Conservation (phyloP, 2,888 invertebrate species). For the Philaethria dido region DNA sequence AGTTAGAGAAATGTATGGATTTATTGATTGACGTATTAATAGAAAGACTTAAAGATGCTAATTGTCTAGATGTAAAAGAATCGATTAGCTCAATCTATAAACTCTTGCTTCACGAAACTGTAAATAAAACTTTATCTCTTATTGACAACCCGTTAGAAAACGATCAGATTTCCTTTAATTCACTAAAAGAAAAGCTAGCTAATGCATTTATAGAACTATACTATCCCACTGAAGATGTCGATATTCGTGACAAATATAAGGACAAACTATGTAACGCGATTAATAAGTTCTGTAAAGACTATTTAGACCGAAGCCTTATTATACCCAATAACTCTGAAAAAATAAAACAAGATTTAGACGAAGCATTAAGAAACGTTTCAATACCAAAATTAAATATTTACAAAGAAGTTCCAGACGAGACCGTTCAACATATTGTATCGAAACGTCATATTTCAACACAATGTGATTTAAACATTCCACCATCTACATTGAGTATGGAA, state of each 20-base stretch:
- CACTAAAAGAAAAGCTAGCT: constrained; percentile 60
- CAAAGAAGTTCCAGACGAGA: constrained; percentile 50
- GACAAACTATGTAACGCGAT: constrained; percentile 56
- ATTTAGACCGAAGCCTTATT: constrained; percentile 53
- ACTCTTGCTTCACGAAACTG: constrained; percentile 55
- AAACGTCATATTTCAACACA: constrained; percentile 13
- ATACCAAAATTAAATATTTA: constrained; percentile 55
- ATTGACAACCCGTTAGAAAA: constrained; percentile 47
- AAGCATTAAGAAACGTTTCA: constrained; percentile 55
- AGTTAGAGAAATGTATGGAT: constrained; percentile 45
- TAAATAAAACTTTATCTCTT: constrained; percentile 56
- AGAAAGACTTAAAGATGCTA: constrained; percentile 49
- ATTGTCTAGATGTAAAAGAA: constrained; percentile 48
- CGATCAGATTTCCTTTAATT: constrained; percentile 55
- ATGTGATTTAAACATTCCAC: constrained; percentile 8
- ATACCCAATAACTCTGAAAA: constrained; percentile 50
- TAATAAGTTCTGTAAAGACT: constrained; percentile 57
- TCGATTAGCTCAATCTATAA: constrained; percentile 48
- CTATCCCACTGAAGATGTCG: constrained; percentile 50
- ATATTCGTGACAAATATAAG: constrained; percentile 49
- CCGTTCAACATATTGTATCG: background rate
- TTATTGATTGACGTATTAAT: constrained; percentile 50
- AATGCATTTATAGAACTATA: constrained; percentile 65
- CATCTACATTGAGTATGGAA: constrained; percentile 22
- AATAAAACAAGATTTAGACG: constrained; percentile 55